phyloP scores from a whole-genome alignment of 2,797 vertebrate species.

The Semotilus atromaculatus region DNA sequence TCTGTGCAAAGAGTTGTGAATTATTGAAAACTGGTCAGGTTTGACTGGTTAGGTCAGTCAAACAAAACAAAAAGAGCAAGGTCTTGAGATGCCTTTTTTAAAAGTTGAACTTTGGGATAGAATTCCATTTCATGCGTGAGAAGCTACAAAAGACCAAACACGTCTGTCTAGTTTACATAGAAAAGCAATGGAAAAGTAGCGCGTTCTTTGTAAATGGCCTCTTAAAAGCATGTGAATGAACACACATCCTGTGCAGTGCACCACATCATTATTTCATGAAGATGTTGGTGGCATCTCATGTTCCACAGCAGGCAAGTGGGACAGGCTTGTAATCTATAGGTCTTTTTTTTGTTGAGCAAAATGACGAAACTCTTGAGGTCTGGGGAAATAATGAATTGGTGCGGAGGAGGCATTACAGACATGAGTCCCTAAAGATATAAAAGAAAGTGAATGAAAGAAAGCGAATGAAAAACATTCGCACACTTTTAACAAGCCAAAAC shows the following conservation, averaged over 20 bases:
- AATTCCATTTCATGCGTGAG: not conserved
- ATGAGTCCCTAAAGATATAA: not conserved
- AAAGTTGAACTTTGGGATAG: not conserved
- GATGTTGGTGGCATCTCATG: slow-evolving; percentile 28
- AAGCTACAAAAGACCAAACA: not conserved
- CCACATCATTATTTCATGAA: slow-evolving; percentile 42
- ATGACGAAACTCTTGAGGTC: slow-evolving; percentile 8
- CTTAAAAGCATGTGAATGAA: not conserved
- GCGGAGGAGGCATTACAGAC: not conserved
- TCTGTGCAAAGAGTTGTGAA: too few relatives aligned
- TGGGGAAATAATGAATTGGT: slow-evolving; percentile 14
- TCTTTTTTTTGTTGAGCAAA: slow-evolving; percentile 1
- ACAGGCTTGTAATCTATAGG: slow-evolving; percentile 22
- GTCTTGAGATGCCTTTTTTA: not conserved
- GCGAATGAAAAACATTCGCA: not conserved
- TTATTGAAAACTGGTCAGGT: too few relatives aligned
- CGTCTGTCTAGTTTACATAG: not conserved
- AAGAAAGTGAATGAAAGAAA: not conserved
- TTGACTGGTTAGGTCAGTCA: not conserved
- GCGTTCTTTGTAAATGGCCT: not conserved
- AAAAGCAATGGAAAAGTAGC: not conserved
- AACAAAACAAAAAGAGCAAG: not conserved
- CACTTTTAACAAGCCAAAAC: not conserved
- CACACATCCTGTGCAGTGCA: not conserved
- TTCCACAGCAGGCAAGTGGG: slow-evolving; percentile 18